Percentiles rank a stretch among this genome's conserved stretches.
Evolutionary conservation across 2,113 vertebrate species (phyloP).

Genomic region (Emydocephalus ijimae): DNA sequence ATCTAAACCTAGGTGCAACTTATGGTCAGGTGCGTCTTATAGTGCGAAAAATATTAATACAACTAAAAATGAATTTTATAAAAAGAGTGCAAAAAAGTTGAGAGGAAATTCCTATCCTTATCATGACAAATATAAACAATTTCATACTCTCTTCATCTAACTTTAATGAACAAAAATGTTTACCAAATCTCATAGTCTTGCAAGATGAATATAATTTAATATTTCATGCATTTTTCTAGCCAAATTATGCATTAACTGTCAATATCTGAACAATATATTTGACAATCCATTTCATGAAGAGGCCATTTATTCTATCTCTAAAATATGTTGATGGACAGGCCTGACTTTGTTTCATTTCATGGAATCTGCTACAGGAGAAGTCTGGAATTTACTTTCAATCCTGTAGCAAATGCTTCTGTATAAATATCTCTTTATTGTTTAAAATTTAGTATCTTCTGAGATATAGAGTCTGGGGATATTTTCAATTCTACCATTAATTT

Average conservation of each 20-base stretch:
- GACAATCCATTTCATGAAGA: neutral
- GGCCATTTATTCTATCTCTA: neutral
- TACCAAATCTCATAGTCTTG: neutral
- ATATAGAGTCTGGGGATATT: neutral
- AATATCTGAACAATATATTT: neutral
- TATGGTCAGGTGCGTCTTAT: too few relatives aligned
- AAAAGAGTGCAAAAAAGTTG: neutral
- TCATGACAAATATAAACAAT: neutral
- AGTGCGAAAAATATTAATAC: neutral
- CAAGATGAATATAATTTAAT: neutral
- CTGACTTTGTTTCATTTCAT: neutral
- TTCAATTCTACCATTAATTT: neutral
- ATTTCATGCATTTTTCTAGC: neutral
- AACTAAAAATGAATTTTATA: neutral
- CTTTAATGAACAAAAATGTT: neutral
- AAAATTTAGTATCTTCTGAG: neutral
- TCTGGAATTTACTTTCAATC: neutral
- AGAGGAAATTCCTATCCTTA: neutral
- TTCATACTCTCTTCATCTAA: neutral
- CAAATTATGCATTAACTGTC: neutral
- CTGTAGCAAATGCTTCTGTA: neutral
- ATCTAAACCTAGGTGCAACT: too few relatives aligned
- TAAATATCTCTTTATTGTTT: neutral
- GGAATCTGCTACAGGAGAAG: neutral
- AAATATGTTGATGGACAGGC: neutral